Percentiles rank a stretch among this genome's conserved stretches.
Conservation (phyloP, 2,113 vertebrate species). For the Taurulus bubalis region DNA sequence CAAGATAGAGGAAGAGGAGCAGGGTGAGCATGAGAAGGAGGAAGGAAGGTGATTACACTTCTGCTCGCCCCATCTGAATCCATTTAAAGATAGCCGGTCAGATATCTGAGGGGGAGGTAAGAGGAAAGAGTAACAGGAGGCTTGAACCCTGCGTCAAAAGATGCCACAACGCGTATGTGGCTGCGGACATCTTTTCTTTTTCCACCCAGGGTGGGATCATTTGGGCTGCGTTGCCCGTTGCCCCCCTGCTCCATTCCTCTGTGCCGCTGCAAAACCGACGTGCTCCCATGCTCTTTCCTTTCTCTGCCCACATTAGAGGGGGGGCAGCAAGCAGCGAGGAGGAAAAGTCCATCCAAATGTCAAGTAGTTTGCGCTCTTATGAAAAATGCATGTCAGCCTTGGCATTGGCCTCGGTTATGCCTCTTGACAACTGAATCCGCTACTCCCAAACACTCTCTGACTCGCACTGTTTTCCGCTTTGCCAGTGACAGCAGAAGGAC, state of each 20-base stretch:
- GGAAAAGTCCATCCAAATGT: slow-evolving; percentile 62
- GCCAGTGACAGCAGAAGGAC: slow-evolving; percentile 13
- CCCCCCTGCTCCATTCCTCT: slow-evolving; percentile 16
- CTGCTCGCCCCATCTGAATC: slow-evolving; percentile 36
- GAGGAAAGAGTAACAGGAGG: slow-evolving; percentile 2
- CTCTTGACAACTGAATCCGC: slow-evolving; percentile 60
- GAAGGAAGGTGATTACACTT: slow-evolving; percentile 39
- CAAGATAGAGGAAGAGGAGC: slow-evolving; percentile 30
- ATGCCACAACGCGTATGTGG: slow-evolving; percentile 21
- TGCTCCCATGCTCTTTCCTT: slow-evolving; percentile 16
- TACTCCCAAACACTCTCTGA: slow-evolving; percentile 50
- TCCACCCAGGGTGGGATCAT: slow-evolving; percentile 31
- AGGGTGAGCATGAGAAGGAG: slow-evolving; percentile 17
- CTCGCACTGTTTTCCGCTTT: slow-evolving; percentile 36
- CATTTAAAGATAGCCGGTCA: slow-evolving; percentile 35
- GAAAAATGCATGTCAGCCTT: slow-evolving; percentile 52
- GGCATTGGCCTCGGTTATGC: slow-evolving; percentile 39
- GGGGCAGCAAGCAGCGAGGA: not conserved
- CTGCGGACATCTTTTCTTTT: slow-evolving; percentile 8
- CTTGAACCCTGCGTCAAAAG: slow-evolving; percentile 14
- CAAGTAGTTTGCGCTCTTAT: slow-evolving; percentile 59
- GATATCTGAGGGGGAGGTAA: slow-evolving; percentile 17
- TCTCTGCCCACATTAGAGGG: not conserved
- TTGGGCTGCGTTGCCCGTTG: slow-evolving; percentile 22
- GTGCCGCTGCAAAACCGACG: not conserved